Evolutionary conservation across 1,140 invertebrate genomes (phyloP), one percentile per base, ranked within the genome.

Genomic region (Galleria mellonella): DNA sequence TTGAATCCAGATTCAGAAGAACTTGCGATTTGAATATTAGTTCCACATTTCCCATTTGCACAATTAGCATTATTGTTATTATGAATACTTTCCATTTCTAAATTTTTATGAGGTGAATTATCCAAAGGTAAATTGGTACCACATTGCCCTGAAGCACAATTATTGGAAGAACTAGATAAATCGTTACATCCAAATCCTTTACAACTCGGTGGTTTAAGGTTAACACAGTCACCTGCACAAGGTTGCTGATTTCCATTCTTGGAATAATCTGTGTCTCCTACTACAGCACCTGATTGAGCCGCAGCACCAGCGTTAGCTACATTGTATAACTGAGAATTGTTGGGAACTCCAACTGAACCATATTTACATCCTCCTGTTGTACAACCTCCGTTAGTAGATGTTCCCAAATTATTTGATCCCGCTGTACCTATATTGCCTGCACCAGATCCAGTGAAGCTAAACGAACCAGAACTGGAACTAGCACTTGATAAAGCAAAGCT

Each of bases 401-500:
- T 14, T n/a, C 12, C 35, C 14, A 23, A 12, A 7, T 46, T 48
- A 11, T 62, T 66, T 17, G 47, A 13, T 33, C 55, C 60, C 8
- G 41, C 36, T 32, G 32, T 23, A 44, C 17, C 27, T 37, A 23
- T 2, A 11, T 12, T 8, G 12, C 32, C 32, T 7, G 44, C 32
- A 36, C 62, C 56, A 8, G 51, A 50, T n/a, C 49, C 72, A 40
- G 58, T 69, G 35, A 62, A 83, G 48, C 62, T 75, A 38, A 66
- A 83, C 10, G 76, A 69, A 53, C 72, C 69, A 4, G 77, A 74
- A 45, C 76, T 79, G 10, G 74, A 63, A 56, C 77, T 79, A 10
- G 81, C 62, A 58, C 81, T 81, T 5, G 72, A 72, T 17, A 78
- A 69, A 10, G 81, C 67, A 32, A 57, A 75, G 47, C 76, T 84